These are phyloP conservation scores for Solenopsis invicta DNA, from an alignment of 1,140 invertebrate genomes.

Conservation along the genomic window DNA sequence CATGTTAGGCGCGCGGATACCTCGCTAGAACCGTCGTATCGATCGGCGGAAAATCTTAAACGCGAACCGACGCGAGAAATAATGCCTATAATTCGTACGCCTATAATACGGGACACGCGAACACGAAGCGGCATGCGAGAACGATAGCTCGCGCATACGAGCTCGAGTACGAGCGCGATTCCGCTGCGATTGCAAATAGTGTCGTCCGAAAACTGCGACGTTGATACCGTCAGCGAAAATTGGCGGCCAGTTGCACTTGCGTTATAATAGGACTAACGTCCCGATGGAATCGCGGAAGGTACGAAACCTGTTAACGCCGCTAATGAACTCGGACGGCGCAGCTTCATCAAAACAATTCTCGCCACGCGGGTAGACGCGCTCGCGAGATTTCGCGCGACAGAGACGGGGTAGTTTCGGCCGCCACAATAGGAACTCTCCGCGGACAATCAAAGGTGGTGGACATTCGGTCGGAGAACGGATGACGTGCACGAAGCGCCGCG, in stretches of 20 bases:
- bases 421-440: constrained; percentile 71
- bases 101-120: constrained; percentile 45
- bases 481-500: constrained; percentile 12
- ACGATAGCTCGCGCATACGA: neutral
- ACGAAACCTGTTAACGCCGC: constrained; percentile 42
- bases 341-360: constrained; percentile 66
- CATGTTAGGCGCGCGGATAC: constrained; percentile 33
- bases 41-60: constrained; percentile 57
- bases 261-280: too few relatives aligned
- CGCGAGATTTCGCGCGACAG: constrained; percentile 27
- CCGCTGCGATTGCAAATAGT: constrained; percentile 4
- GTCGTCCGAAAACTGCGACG: constrained; percentile 1
- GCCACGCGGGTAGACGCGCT: neutral
- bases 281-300: neutral
- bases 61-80: constrained; percentile 46
- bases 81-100: constrained; percentile 57
- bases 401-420: constrained; percentile 46
- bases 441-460: constrained; percentile 74
- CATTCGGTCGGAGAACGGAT: constrained; percentile 33
- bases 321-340: constrained; percentile 42
- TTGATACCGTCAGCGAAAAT: constrained; percentile 43
- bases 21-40: constrained; percentile 19
- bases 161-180: neutral
- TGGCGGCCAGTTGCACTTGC: constrained; percentile 18
- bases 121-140: constrained; percentile 22